phyloP scores from a whole-genome alignment of 2,113 vertebrate species.

The Halichoeres trimaculatus region DNA sequence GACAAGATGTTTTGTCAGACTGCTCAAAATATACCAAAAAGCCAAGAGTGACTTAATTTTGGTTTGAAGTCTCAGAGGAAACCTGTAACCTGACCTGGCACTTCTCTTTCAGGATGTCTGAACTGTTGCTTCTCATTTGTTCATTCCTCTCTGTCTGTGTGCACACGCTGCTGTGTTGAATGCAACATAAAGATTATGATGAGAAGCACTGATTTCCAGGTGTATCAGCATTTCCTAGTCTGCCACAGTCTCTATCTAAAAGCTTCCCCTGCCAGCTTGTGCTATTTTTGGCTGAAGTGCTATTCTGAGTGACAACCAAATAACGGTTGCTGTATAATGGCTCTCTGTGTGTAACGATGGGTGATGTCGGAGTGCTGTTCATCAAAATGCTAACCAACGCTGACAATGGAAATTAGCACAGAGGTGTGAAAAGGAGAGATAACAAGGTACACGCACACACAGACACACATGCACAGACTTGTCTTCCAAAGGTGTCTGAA shows the following conservation, averaged over 20 bases:
- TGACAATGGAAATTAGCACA: slow-evolving; percentile 57
- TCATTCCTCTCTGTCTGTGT: no score
- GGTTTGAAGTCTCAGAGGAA: no score
- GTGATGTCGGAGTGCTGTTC: slow-evolving; percentile 19
- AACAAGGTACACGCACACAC: slow-evolving; percentile 12
- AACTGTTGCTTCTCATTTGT: no score
- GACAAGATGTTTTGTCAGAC: no score
- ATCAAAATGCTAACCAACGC: slow-evolving; percentile 57
- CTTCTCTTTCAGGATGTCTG: no score
- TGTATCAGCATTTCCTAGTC: slow-evolving; percentile 32
- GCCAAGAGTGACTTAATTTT: no score
- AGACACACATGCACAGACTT: slow-evolving; percentile 2
- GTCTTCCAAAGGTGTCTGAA: slow-evolving; percentile 33
- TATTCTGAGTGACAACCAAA: slow-evolving; percentile 60
- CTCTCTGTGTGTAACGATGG: neutral
- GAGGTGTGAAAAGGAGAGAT: slow-evolving; percentile 62
- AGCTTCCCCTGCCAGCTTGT: slow-evolving; percentile 17
- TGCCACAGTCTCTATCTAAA: slow-evolving; percentile 18
- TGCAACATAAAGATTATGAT: neutral
- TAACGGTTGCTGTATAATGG: slow-evolving; percentile 53
- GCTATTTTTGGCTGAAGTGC: slow-evolving; percentile 57
- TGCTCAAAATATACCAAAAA: no score
- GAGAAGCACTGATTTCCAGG: slow-evolving; percentile 22
- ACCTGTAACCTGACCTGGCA: no score
- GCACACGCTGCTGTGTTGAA: slow-evolving; percentile 1